These are phyloP conservation scores for Falco berigora DNA, from an alignment of 2,797 vertebrate species.

Conservation along the genomic window DNA sequence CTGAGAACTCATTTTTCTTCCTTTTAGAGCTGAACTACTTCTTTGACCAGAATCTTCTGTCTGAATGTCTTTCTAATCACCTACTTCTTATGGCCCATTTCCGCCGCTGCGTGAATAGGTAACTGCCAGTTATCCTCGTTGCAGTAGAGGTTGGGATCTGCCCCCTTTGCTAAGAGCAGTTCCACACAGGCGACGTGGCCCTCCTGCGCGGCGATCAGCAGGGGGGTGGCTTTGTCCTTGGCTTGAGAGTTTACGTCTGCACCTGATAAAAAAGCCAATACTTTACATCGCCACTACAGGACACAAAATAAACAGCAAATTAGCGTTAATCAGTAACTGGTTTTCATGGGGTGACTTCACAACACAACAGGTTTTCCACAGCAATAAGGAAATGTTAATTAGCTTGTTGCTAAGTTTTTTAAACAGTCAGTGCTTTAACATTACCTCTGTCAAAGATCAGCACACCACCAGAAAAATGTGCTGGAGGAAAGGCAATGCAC, in stretches of 20 bases:
- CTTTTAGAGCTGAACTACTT: neutral
- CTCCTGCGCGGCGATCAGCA: constrained; percentile 93
- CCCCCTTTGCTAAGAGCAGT: constrained; percentile 78
- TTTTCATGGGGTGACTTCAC: neutral
- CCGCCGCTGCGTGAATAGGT: constrained; percentile 88
- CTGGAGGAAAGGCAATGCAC: neutral
- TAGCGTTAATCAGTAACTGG: neutral
- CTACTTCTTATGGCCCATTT: constrained; percentile 86
- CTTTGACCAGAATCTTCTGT: neutral
- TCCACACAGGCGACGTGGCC: constrained; percentile 84
- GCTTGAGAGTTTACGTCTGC: constrained; percentile 85
- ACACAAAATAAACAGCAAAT: neutral
- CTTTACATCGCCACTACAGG: neutral
- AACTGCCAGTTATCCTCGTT: constrained; percentile 85
- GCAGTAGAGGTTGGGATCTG: constrained; percentile 85
- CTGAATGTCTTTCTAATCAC: constrained; percentile 21
- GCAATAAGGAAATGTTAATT: neutral
- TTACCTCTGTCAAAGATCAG: neutral
- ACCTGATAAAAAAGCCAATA: constrained; percentile 71
- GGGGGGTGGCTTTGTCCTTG: constrained; percentile 86
- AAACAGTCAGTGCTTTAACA: neutral
- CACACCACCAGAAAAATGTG: fast-evolving
- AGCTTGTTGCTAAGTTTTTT: neutral
- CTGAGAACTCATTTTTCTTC: neutral
- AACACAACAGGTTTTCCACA: neutral